Evolutionary conservation across 1,140 invertebrate genomes (phyloP), one percentile per base, ranked within the genome.

Genomic region (Cotesia typhae): DNA sequence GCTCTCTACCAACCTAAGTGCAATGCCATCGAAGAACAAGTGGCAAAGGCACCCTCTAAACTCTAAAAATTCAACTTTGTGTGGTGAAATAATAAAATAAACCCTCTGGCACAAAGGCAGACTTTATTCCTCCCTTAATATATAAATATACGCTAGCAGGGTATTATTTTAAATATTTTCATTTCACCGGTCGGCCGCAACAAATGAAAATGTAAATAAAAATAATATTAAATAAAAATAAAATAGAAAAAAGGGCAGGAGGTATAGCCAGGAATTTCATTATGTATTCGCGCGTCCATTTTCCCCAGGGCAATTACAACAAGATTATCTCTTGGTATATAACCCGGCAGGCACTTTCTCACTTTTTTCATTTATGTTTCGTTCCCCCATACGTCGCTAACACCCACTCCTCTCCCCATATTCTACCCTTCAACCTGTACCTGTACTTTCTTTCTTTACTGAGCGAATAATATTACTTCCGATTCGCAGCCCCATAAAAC

Each of bases 391-490:
- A 47, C 41, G 41, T 47, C 41, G 41, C 57, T 28, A 3, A 3
- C 57, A 59, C 9, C 57, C 57, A 10, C 57, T 28, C 20, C 20
- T 55, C 53, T 3, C 53, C 17, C 20, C 1, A 28, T 28, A 28
- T 28, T 28, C 28, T 28, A 28, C 28, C 28, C 28, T 28, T 28
- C 28, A 28, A 20, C 57, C 57, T 9, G 7, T 28, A 59, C 14
- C 20, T 20, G 9, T 5, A 28, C 20, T 59, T 59, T 59, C 57
- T 59, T 59, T 59, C 57, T 59, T 20, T 59, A 59, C 14, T 65
- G 35, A 51, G 51, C 66, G 66, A 37, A 67, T 67, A 67, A 67
- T 67, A 67, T 67, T 67, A 67, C 66, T 67, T 67, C 66, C 66
- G 66, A 67, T 67, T 67, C 66, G 28, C 51, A 67, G 66, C 52